phyloP scores from a whole-genome alignment of 2,797 vertebrate genomes.

The Thunnus albacares region DNA sequence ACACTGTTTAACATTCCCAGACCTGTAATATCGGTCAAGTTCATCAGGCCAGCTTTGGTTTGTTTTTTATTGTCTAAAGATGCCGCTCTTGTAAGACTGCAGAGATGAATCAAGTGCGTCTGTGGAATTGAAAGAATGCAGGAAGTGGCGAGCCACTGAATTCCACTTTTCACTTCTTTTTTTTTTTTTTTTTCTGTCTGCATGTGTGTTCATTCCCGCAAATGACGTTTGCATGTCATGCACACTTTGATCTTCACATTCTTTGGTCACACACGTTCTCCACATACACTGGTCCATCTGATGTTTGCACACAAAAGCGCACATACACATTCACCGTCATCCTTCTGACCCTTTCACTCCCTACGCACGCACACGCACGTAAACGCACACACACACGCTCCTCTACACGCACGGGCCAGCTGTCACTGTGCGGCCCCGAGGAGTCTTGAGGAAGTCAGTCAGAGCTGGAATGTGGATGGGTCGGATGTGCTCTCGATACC shows the following conservation, averaged over 20 bases:
- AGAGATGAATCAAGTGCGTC: slow-evolving; percentile 11
- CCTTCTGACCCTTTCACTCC: slow-evolving; percentile 31
- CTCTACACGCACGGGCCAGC: slow-evolving; percentile 40
- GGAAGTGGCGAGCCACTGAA: slow-evolving; percentile 14
- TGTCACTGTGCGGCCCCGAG: slow-evolving; percentile 52
- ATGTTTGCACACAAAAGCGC: not conserved
- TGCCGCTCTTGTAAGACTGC: slow-evolving; percentile 16
- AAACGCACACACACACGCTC: slow-evolving; percentile 6
- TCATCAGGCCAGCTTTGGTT: slow-evolving; percentile 11
- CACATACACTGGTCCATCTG: slow-evolving; percentile 4
- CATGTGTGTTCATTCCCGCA: slow-evolving; percentile 9
- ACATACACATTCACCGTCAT: slow-evolving; percentile 15
- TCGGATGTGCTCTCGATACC: slow-evolving; percentile 33
- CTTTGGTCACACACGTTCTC: not conserved
- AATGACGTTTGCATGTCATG: not conserved
- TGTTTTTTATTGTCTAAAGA: slow-evolving; percentile 19
- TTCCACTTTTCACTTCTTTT: not conserved
- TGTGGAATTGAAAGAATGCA: slow-evolving; percentile 47
- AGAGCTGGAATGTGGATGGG: slow-evolving; percentile 64
- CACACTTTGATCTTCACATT: slow-evolving; percentile 24
- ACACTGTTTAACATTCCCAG: slow-evolving; percentile 14
- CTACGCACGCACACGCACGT: not conserved
- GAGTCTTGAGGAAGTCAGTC: slow-evolving; percentile 48
- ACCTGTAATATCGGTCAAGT: slow-evolving; percentile 8
- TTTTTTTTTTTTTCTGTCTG: not conserved